These are phyloP conservation scores for Nannoperca australis DNA, from an alignment of 2,797 vertebrate species.

Conservation along the genomic window DNA sequence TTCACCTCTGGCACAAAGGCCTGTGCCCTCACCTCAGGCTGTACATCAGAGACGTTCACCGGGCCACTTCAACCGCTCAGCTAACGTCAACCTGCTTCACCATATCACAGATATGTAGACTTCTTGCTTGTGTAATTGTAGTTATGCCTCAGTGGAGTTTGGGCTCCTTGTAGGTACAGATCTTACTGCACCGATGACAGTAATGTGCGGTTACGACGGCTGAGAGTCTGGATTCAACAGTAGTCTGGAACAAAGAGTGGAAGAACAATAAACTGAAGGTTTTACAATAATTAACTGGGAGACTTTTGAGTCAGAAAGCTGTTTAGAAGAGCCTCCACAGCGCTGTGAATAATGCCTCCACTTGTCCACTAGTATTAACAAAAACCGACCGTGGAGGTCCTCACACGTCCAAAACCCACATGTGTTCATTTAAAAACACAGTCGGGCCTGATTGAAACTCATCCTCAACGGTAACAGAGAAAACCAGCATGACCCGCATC, in stretches of 20 bases:
- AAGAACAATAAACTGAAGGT: neutral
- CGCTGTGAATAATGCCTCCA: slow-evolving; percentile 21
- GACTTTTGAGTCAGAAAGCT: slow-evolving; percentile 2
- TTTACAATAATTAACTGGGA: slow-evolving; percentile 22
- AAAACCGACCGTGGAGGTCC: no score
- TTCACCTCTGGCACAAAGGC: slow-evolving; percentile 28
- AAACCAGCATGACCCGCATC: neutral
- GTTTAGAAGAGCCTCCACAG: slow-evolving; percentile 15
- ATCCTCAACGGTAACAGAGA: neutral
- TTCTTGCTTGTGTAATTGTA: neutral
- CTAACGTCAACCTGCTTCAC: neutral
- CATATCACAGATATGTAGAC: neutral
- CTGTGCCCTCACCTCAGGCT: slow-evolving; percentile 15
- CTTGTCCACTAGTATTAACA: neutral
- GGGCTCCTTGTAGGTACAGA: neutral
- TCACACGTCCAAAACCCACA: no score
- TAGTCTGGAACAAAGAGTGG: no score
- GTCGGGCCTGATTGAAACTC: neutral
- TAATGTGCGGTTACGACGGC: no score
- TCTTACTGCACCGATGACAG: neutral
- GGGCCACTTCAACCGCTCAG: neutral
- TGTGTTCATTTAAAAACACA: neutral
- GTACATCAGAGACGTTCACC: neutral
- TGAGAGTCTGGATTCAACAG: no score
- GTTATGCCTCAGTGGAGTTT: neutral